phyloP scores from a whole-genome alignment of 2,888 invertebrate genomes.

The Bugula neritina region DNA sequence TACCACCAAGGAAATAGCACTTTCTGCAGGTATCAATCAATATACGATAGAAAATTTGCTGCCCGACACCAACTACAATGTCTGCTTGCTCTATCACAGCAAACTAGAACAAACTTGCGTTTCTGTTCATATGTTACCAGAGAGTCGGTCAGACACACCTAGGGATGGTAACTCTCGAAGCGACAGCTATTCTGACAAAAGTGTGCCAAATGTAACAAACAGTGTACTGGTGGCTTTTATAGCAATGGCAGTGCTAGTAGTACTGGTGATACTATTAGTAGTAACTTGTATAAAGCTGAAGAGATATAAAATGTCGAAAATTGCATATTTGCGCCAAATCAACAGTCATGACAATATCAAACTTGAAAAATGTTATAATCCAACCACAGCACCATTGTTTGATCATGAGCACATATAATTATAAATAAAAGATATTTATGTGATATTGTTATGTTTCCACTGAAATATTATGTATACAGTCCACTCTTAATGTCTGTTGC shows the following conservation, averaged over 20 bases:
- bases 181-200: background rate
- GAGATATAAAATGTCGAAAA: background rate
- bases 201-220: background rate
- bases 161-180: background rate
- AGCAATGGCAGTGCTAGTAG: background rate
- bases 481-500: no score
- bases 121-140: constrained; percentile 3
- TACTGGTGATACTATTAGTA: background rate
- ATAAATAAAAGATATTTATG: background rate
- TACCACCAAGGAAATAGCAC: background rate
- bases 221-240: background rate
- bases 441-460: background rate
- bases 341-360: background rate
- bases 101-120: constrained; percentile 5
- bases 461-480: no score
- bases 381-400: constrained; percentile 11
- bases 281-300: background rate
- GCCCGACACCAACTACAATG: background rate
- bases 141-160: background rate
- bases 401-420: background rate
- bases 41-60: background rate
- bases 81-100: constrained; percentile 9
- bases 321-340: background rate
- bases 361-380: constrained; percentile 9
- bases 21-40: background rate